A percentile compares a stretch with the other conserved stretches of the same genome.
These are phyloP conservation scores for Todiramphus chloris DNA, from an alignment of 2,113 vertebrate species.

Conservation along the genomic window DNA sequence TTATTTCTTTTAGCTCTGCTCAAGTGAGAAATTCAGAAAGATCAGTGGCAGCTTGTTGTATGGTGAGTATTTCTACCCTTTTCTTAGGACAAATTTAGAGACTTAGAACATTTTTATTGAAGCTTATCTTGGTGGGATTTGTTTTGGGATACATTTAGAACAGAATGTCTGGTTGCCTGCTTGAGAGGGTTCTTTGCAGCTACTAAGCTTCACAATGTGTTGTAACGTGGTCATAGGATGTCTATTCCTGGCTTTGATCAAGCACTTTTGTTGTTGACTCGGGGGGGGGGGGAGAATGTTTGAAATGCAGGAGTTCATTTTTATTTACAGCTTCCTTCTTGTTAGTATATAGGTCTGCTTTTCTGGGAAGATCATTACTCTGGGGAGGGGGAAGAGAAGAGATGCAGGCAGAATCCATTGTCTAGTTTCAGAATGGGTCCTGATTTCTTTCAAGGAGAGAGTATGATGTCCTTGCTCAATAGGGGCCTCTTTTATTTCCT, in stretches of 20 bases:
- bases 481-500: not conserved
- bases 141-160: not conserved
- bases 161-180: not conserved
- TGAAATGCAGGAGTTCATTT: not conserved
- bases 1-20: accelerated
- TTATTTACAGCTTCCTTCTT: not conserved
- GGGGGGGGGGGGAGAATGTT: not conserved
- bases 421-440: not conserved
- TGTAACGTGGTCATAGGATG: accelerated
- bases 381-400: not conserved
- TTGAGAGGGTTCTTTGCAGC: not conserved
- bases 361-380: not conserved
- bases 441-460: not conserved
- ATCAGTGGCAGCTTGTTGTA: not conserved
- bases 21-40: not conserved
- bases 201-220: accelerated
- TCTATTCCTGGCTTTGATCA: not conserved
- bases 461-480: not conserved
- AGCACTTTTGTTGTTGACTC: not conserved
- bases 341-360: not conserved
- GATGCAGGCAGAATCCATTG: accelerated
- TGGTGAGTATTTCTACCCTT: not conserved
- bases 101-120: not conserved
- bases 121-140: not conserved
- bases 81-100: not conserved